phyloP scores from a whole-genome alignment of 2,113 vertebrate species.

The Pelusios castaneus region DNA sequence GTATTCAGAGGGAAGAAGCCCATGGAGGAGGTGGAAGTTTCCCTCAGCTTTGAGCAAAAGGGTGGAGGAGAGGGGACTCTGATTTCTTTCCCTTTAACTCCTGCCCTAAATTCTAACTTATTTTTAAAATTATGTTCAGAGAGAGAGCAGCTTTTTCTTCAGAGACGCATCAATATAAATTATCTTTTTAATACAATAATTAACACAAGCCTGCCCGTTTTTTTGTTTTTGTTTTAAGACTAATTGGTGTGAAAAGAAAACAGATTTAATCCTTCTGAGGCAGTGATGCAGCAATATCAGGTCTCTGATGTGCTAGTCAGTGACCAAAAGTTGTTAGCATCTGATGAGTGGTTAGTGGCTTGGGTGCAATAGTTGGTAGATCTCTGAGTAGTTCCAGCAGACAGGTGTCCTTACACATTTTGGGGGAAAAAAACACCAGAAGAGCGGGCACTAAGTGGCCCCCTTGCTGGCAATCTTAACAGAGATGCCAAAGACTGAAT shows the following conservation, averaged over 20 bases:
- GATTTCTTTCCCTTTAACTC: neutral
- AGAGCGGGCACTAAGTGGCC: constrained; percentile 58
- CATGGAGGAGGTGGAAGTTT: neutral
- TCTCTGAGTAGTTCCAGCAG: constrained; percentile 31
- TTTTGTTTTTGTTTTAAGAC: neutral
- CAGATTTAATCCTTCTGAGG: neutral
- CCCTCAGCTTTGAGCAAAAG: neutral
- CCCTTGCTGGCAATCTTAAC: constrained; percentile 70
- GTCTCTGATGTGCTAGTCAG: neutral
- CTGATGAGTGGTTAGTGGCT: neutral
- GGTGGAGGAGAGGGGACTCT: neutral
- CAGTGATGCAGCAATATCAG: accelerated
- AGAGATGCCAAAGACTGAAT: constrained; percentile 65
- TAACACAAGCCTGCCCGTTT: neutral
- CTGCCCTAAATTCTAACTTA: neutral
- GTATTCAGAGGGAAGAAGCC: neutral
- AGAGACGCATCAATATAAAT: neutral
- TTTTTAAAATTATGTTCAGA: neutral
- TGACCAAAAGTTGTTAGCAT: neutral
- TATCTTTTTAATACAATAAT: neutral
- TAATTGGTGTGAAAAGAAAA: constrained; percentile 5
- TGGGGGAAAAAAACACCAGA: neutral
- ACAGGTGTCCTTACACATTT: constrained; percentile 57
- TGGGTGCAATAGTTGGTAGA: neutral
- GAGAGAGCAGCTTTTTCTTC: neutral